These are phyloP conservation scores for Falco peregrinus DNA, from an alignment of 2,797 vertebrate genomes.

Conservation along the genomic window DNA sequence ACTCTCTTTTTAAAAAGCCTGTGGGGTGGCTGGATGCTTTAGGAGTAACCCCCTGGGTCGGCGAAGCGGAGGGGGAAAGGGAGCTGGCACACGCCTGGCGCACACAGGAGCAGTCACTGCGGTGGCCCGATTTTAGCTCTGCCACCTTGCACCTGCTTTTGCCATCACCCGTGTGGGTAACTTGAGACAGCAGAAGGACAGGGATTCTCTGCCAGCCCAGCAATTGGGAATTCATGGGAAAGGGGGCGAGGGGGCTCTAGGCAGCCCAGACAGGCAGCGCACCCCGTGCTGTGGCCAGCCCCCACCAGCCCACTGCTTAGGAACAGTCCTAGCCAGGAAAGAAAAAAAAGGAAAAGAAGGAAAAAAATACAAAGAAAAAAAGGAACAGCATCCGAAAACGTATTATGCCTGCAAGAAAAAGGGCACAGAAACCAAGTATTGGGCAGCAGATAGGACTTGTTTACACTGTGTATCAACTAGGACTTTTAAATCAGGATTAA, in stretches of 20 bases:
- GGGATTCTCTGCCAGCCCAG: not conserved
- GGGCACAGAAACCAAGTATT: not conserved
- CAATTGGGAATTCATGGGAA: rapidly evolving
- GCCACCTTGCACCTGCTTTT: constrained; percentile 35
- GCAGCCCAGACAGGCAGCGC: too few species aligned
- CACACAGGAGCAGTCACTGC: rapidly evolving
- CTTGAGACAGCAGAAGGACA: not conserved
- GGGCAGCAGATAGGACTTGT: not conserved
- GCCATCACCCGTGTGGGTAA: not conserved
- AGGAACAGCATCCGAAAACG: not conserved
- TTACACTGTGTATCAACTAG: not conserved
- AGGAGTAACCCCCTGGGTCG: not conserved
- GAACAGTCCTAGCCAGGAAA: not conserved
- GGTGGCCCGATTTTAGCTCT: not conserved
- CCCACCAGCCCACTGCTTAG: rapidly evolving
- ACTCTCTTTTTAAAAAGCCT: not conserved
- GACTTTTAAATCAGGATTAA: not conserved
- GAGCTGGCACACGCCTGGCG: not conserved
- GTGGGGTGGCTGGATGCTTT: not conserved
- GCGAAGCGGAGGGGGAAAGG: not conserved
- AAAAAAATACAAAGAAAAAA: not conserved
- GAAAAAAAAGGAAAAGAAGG: too few species aligned
- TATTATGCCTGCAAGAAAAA: not conserved
- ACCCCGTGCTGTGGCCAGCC: not conserved
- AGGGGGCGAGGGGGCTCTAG: not conserved